Evolutionary conservation across 2,113 vertebrate species (phyloP).

Genomic region (Myrmophylax atrothorax): DNA sequence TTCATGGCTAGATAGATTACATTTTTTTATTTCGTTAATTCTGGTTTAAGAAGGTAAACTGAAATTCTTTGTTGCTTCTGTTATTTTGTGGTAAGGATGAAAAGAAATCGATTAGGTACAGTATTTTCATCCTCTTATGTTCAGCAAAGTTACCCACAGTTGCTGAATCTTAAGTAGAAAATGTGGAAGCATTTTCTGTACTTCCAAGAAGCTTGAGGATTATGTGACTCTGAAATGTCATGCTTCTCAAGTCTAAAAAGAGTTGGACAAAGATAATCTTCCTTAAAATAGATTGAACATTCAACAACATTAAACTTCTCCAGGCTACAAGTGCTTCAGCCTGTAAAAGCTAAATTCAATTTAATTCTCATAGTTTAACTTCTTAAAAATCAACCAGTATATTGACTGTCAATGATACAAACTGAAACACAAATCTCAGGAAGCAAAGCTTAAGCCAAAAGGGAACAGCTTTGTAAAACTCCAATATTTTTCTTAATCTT

Average conservation of each 20-base stretch:
- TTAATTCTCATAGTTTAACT: neutral
- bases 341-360: neutral
- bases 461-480: neutral
- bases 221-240: neutral
- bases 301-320: neutral
- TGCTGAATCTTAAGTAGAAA: neutral
- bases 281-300: neutral
- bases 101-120: accelerated
- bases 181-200: neutral
- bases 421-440: neutral
- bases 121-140: neutral
- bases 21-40: neutral
- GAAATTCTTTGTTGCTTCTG: neutral
- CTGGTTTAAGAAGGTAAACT: neutral
- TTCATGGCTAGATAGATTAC: neutral
- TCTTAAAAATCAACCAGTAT: neutral
- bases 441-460: neutral
- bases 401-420: neutral
- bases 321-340: neutral
- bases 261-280: neutral
- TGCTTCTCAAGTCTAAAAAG: neutral
- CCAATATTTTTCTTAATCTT: neutral
- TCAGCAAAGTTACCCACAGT: neutral
- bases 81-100: neutral
- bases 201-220: neutral